Evolutionary conservation across 2,113 vertebrate species (phyloP).

Genomic region (Osmerus eperlanus): DNA sequence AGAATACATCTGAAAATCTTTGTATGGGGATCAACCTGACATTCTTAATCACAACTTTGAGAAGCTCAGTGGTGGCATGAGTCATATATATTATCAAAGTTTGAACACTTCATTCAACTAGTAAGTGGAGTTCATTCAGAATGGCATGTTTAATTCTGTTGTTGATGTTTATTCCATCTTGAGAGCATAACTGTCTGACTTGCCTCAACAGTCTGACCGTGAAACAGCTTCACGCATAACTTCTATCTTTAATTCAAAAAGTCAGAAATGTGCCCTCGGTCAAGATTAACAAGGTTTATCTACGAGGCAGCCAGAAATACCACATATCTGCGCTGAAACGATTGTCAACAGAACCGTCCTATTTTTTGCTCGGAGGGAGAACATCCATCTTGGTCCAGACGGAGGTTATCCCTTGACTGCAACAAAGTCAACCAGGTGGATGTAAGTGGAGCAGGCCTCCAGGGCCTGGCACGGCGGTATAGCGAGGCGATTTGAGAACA

Average conservation of each 20-base stretch:
- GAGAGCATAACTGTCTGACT: constrained; percentile 47
- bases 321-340: constrained; percentile 13
- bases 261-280: constrained; percentile 41
- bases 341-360: constrained; percentile 28
- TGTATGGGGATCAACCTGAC: too few species aligned
- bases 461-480: constrained; percentile 47
- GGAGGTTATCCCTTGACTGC: constrained; percentile 32
- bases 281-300: constrained; percentile 33
- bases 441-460: constrained; percentile 64
- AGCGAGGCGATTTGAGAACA: constrained; percentile 22
- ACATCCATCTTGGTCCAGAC: constrained; percentile 43
- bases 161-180: constrained; percentile 34
- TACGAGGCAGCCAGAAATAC: constrained; percentile 28
- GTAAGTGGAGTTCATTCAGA: not conserved
- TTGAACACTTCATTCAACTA: not conserved
- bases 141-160: not conserved
- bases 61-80: too few species aligned
- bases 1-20: too few species aligned
- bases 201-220: constrained; percentile 45
- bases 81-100: too few species aligned
- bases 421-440: constrained; percentile 66
- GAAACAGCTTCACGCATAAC: constrained; percentile 28
- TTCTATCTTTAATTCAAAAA: constrained; percentile 52
- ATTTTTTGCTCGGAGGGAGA: constrained; percentile 29
- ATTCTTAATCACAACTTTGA: too few species aligned